These are phyloP conservation scores for Dryobotodes eremita DNA, from an alignment of 2,888 invertebrate species.

Conservation along the genomic window DNA sequence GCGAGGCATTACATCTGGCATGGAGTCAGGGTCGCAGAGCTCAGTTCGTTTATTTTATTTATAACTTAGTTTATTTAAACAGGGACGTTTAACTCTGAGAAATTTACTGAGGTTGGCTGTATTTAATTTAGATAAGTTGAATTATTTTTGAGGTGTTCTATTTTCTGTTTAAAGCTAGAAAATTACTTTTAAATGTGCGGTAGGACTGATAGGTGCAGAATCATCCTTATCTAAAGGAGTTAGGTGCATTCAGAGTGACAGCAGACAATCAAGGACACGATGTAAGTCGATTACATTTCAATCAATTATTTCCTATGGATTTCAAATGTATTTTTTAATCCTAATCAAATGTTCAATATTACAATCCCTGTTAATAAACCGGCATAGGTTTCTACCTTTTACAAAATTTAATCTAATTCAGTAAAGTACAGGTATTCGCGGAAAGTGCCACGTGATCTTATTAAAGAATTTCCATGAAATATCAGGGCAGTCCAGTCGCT, in stretches of 20 bases:
- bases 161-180: neutral
- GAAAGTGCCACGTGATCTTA: slow-evolving; percentile 30
- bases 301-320: neutral
- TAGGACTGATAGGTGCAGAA: too few relatives aligned
- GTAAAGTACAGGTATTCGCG: slow-evolving; percentile 6
- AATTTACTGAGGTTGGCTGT: neutral
- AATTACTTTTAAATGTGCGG: neutral
- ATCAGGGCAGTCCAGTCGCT: slow-evolving; percentile 5
- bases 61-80: slow-evolving; percentile 55
- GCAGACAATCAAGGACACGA: neutral
- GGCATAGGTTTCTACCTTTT: slow-evolving; percentile 12
- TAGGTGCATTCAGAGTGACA: neutral
- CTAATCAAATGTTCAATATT: neutral
- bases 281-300: neutral
- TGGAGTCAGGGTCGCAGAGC: slow-evolving; percentile 41
- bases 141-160: slow-evolving; percentile 5
- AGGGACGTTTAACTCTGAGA: slow-evolving; percentile 6
- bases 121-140: slow-evolving; percentile 10
- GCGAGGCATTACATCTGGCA: slow-evolving; percentile 58
- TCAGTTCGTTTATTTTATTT: slow-evolving; percentile 62
- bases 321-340: too few relatives aligned
- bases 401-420: slow-evolving; percentile 7
- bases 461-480: slow-evolving; percentile 39
- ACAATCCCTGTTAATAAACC: neutral
- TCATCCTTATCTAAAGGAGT: neutral